Evolutionary conservation across 2,113 vertebrate species (phyloP).

Genomic region (Hyperopisus bebe): DNA sequence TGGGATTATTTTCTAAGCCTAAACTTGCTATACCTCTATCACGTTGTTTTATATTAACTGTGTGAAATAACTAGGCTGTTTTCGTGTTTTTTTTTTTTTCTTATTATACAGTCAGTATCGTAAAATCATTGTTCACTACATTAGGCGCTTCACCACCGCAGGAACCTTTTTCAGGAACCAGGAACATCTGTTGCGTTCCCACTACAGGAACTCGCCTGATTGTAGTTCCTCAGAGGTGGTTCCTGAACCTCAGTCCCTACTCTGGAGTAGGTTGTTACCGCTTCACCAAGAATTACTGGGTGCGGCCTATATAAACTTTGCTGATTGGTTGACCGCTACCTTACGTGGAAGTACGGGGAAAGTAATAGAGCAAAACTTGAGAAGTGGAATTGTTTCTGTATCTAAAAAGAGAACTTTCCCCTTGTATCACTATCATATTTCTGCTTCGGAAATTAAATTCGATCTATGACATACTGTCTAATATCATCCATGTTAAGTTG

Average conservation of each 20-base stretch:
- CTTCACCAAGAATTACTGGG: background rate
- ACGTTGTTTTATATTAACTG: background rate
- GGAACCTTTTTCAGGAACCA: background rate
- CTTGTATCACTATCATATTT: background rate
- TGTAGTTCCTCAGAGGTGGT: background rate
- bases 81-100: background rate
- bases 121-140: background rate
- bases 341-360: background rate
- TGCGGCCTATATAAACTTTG: background rate
- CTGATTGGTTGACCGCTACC: background rate
- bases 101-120: background rate
- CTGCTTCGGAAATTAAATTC: background rate
- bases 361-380: background rate
- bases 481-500: background rate
- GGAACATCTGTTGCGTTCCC: background rate
- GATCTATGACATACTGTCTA: background rate
- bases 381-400: background rate
- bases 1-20: background rate
- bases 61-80: background rate
- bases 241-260: background rate
- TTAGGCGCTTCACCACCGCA: background rate
- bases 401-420: background rate
- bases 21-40: background rate
- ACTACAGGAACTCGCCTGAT: background rate
- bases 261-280: background rate